Percentiles rank a stretch among this genome's conserved stretches.
Conservation (phyloP, 2,113 vertebrate genomes). For the Oxyruncus cristatus region DNA sequence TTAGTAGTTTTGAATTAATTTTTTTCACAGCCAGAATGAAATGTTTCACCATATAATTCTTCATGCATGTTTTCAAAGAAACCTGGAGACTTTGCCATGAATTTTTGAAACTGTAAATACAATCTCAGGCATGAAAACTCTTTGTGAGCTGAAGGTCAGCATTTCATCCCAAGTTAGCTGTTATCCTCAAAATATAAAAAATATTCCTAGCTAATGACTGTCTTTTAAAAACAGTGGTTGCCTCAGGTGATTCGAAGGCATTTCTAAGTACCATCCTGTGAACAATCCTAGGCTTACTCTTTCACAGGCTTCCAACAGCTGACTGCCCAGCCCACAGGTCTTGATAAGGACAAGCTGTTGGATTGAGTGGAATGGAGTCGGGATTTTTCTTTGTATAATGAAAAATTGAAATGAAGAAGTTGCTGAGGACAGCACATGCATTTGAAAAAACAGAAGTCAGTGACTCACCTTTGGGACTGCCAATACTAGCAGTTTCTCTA, state of each 20-base stretch:
- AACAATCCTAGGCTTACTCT: neutral
- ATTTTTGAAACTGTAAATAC: slow-evolving; percentile 52
- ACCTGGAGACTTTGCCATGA: slow-evolving; percentile 14
- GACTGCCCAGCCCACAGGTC: neutral
- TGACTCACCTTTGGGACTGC: neutral
- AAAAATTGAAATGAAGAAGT: neutral
- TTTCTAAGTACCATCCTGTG: neutral
- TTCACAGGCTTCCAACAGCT: neutral
- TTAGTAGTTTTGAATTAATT: slow-evolving; percentile 74
- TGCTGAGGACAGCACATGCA: neutral
- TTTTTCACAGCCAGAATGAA: slow-evolving; percentile 64
- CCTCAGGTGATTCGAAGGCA: neutral
- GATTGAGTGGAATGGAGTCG: neutral
- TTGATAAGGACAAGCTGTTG: neutral
- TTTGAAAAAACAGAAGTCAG: neutral
- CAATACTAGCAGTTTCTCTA: neutral
- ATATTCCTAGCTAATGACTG: slow-evolving; percentile 29
- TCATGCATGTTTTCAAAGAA: slow-evolving; percentile 66
- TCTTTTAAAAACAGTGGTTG: slow-evolving; percentile 7
- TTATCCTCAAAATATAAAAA: slow-evolving; percentile 45
- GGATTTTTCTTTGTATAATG: neutral
- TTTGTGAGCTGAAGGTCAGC: slow-evolving; percentile 49
- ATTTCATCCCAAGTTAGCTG: slow-evolving; percentile 5
- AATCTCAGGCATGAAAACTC: slow-evolving; percentile 40
- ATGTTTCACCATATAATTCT: slow-evolving; percentile 67